A percentile compares a stretch with the other conserved stretches of the same genome.
phyloP scores from a whole-genome alignment of 2,113 vertebrate genomes.

The Xyrauchen texanus region DNA sequence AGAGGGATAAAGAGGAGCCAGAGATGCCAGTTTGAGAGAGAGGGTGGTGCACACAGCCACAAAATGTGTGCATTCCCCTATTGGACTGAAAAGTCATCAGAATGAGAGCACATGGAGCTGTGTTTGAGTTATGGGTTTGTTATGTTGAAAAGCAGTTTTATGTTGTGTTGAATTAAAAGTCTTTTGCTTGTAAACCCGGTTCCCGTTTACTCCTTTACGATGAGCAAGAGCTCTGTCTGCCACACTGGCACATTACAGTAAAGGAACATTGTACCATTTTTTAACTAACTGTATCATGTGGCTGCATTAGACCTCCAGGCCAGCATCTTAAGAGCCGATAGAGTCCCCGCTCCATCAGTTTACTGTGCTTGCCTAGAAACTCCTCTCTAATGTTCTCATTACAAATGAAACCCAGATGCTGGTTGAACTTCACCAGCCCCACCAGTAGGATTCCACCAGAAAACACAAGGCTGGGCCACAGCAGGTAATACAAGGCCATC shows the following conservation, averaged over 20 bases:
- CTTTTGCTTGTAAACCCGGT: too few relatives aligned
- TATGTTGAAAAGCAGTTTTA: too few relatives aligned
- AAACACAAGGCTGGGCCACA: constrained; percentile 81
- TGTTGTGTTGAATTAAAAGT: too few relatives aligned
- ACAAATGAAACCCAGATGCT: constrained; percentile 72
- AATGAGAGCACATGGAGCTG: too few relatives aligned
- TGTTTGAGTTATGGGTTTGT: too few relatives aligned
- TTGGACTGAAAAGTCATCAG: too few relatives aligned
- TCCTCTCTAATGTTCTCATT: constrained; percentile 51
- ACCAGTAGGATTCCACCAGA: constrained; percentile 75
- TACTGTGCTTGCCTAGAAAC: constrained; percentile 22
- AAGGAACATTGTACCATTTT: neutral
- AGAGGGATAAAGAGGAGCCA: too few relatives aligned
- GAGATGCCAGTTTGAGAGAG: too few relatives aligned
- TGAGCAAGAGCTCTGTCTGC: too few relatives aligned
- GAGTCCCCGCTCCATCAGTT: constrained; percentile 44
- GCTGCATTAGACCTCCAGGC: constrained; percentile 45
- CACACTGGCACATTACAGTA: neutral
- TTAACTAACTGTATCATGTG: constrained; percentile 7
- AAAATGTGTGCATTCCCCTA: too few relatives aligned
- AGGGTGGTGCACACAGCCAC: too few relatives aligned
- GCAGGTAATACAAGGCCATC: constrained; percentile 68
- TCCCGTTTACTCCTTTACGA: too few relatives aligned
- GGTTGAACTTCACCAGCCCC: constrained; percentile 79
- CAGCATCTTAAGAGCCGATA: constrained; percentile 57